Base-by-base conservation (phyloP, 2,888 invertebrate species). In the Cataglyphis albicans region DNA sequence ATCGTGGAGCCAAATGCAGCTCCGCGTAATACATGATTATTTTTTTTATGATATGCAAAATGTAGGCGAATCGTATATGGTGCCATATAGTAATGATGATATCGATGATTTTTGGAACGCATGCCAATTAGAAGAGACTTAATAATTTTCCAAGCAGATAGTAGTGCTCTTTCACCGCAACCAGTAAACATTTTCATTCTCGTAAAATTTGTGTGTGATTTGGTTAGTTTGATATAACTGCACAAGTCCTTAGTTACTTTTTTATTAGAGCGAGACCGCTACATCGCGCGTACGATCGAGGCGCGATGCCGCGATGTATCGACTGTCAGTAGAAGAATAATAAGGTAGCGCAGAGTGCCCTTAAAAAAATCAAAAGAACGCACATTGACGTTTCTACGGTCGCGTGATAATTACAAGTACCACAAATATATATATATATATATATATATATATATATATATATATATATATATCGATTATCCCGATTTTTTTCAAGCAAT, bases 341-440 rank as follows among this genome's bases (percentile, higher is more conserved):
- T 92, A 93, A 92, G 92, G 90, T 92, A 94, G 94, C 94, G 91
- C 92, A 93, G 90, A 92, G 86, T 87, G 91, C 90, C 91, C 91
- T 90, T 86, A 84, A 90, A 87, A 91, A 92, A 95, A 96, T 96
- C 95, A 96, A 95, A 95, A 96, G 95, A 96, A 96, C 72, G 81
- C 61, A 64, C 52, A 64, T 52, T 35, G 57, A 38, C 70, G 35
- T 68, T 73, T 81, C 44, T 81, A 76, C 67, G 72, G 21, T 12
- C 55, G 70, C 78, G 57, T 29, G 64, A 84, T 72, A 78, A 84
- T 72, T 72, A 84, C 75, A 86, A 85, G 83, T 86, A 70, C 70
- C 18, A 70, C 83, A 85, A 86, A 85, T 72, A 87, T 85, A 85
- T 72, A 81, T 76, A 67, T 64, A 74, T 48, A 48, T 48, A 5